phyloP scores from a whole-genome alignment of 2,797 vertebrate species.

The Peromyscus aztecus region DNA sequence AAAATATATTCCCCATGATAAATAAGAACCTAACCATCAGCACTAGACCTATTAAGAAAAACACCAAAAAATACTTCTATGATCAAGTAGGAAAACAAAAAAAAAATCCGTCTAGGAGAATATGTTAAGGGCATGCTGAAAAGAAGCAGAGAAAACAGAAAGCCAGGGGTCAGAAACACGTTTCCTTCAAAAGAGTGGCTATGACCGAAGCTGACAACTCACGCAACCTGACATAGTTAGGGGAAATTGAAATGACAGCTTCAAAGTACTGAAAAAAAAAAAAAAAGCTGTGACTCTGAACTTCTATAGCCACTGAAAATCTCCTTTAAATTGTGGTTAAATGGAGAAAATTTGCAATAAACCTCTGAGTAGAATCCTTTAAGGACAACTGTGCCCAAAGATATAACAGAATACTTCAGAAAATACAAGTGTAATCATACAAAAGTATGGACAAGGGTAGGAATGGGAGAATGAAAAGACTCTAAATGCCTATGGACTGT shows the following conservation, averaged over 20 bases:
- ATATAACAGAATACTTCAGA: background rate
- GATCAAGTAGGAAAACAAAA: background rate
- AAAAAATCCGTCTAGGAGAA: background rate
- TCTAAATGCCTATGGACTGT: background rate
- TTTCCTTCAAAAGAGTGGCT: background rate
- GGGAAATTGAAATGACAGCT: conserved; percentile 4
- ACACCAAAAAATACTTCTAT: conserved; percentile 19
- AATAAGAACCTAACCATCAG: background rate
- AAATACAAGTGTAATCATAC: background rate
- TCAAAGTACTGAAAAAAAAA: background rate
- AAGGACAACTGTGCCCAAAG: background rate
- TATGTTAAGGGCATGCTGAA: background rate
- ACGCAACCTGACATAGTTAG: background rate
- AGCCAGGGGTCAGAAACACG: background rate
- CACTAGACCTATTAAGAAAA: conserved; percentile 33
- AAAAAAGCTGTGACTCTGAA: background rate
- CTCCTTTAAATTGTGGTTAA: background rate
- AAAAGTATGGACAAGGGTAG: background rate
- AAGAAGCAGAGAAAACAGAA: background rate
- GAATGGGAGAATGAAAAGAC: background rate
- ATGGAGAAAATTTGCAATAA: conserved; percentile 9
- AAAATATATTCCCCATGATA: background rate
- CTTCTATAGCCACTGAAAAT: background rate
- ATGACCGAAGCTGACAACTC: background rate
- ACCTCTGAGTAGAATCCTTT: conserved; percentile 12